Evolutionary conservation across 2,797 vertebrate species (phyloP).

Genomic region (Propithecus perrieri): DNA sequence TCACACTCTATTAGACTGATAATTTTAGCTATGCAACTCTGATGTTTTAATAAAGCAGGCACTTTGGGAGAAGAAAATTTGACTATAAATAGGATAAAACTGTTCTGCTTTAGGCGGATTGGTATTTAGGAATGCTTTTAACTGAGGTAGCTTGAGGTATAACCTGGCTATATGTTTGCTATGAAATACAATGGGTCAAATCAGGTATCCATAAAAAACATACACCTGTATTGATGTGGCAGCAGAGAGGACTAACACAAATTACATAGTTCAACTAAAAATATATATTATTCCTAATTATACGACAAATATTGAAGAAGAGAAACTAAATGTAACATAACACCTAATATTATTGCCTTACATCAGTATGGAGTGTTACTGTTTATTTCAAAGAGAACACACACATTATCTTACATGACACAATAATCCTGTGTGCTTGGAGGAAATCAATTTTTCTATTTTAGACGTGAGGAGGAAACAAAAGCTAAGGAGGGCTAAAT

Average conservation of each 20-base stretch:
- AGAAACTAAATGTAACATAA: slow-evolving; percentile 21
- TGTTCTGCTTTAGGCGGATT: background rate
- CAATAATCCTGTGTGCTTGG: background rate
- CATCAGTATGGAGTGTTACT: background rate
- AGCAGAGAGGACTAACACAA: background rate
- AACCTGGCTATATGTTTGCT: background rate
- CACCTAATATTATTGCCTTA: background rate
- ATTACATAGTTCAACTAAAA: background rate
- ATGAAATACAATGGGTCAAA: background rate
- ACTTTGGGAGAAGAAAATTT: slow-evolving; percentile 15
- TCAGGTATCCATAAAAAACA: background rate
- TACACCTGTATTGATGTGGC: background rate
- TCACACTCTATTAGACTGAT: slow-evolving; percentile 15
- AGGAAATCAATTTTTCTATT: slow-evolving; percentile 29
- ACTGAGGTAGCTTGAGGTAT: background rate
- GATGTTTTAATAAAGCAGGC: slow-evolving; percentile 37
- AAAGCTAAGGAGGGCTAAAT: background rate
- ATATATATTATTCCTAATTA: background rate
- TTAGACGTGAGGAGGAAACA: background rate
- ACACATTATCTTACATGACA: background rate
- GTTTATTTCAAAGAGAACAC: background rate
- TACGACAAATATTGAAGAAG: background rate
- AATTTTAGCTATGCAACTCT: slow-evolving; percentile 35
- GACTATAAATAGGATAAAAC: slow-evolving; percentile 23
- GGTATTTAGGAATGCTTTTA: background rate